Evolutionary conservation across 2,888 invertebrate genomes (phyloP).

Genomic region (Platycheirus albimanus): DNA sequence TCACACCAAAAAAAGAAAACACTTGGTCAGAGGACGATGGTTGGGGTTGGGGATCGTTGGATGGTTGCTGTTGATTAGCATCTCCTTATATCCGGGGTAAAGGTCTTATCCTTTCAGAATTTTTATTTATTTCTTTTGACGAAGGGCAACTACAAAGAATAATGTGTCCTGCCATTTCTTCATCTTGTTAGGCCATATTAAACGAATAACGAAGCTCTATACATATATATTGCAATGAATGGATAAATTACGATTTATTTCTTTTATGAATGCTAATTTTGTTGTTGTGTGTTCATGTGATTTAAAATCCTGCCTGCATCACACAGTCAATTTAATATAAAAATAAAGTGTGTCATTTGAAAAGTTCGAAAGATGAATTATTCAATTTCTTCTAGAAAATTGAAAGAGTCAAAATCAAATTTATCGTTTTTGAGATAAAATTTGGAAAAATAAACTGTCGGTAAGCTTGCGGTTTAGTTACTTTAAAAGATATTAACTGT

Average conservation of each 20-base stretch:
- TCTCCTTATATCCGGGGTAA: slow-evolving; percentile 72
- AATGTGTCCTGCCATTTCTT: slow-evolving; percentile 41
- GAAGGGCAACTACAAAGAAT: slow-evolving; percentile 56
- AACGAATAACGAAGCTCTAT: slow-evolving; percentile 60
- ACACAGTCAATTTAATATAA: no score
- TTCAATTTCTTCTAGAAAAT: no score
- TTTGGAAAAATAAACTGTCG: no score
- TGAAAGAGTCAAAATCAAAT: no score
- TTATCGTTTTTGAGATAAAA: no score
- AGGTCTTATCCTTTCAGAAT: slow-evolving; percentile 69
- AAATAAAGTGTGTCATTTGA: no score
- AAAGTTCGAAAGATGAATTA: no score
- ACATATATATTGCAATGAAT: slow-evolving; percentile 66
- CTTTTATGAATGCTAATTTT: slow-evolving; percentile 61
- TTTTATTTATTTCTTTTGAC: slow-evolving; percentile 71
- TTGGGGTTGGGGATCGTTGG: slow-evolving; percentile 12
- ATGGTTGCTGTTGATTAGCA: slow-evolving; percentile 67
- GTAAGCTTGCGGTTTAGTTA: no score
- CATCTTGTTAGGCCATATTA: slow-evolving; percentile 41
- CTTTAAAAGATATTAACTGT: no score
- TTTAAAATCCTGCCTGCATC: no score
- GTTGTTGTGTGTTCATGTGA: slow-evolving; percentile 39
- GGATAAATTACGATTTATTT: slow-evolving; percentile 71
- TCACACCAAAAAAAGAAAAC: neutral
- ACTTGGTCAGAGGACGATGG: slow-evolving; percentile 11